Conservation (phyloP, 2,797 vertebrate species). For the Mormyrus proboscirostris region DNA sequence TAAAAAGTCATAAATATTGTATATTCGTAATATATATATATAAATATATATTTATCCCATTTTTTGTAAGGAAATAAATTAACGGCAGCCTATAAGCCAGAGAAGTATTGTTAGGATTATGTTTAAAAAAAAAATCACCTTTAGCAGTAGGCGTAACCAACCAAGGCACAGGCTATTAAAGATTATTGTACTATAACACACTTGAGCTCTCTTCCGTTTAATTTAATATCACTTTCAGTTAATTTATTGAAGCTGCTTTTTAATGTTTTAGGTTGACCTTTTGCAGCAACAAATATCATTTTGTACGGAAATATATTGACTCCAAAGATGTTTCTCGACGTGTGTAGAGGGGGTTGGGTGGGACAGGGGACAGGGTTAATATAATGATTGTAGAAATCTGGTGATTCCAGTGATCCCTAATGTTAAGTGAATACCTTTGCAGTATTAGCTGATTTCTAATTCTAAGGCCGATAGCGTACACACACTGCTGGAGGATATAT, state of each 20-base stretch:
- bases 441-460: neutral
- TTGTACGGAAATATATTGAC: neutral
- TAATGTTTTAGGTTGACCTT: neutral
- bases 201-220: neutral
- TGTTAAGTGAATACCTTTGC: neutral
- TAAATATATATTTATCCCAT: too few relatives aligned
- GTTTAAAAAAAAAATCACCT: neutral
- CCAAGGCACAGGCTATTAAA: neutral
- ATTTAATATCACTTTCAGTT: neutral
- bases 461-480: neutral
- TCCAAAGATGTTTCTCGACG: neutral
- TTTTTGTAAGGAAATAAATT: neutral
- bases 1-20: neutral
- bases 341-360: neutral
- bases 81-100: neutral
- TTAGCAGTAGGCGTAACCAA: neutral
- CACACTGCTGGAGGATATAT: neutral
- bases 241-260: neutral
- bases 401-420: neutral
- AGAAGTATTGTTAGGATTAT: neutral
- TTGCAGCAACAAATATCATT: neutral
- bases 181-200: neutral
- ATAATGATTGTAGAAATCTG: neutral
- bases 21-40: too few relatives aligned
- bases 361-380: neutral